Evolutionary conservation across 2,113 vertebrate species (phyloP).

Genomic region (Falcunculus frontatus): DNA sequence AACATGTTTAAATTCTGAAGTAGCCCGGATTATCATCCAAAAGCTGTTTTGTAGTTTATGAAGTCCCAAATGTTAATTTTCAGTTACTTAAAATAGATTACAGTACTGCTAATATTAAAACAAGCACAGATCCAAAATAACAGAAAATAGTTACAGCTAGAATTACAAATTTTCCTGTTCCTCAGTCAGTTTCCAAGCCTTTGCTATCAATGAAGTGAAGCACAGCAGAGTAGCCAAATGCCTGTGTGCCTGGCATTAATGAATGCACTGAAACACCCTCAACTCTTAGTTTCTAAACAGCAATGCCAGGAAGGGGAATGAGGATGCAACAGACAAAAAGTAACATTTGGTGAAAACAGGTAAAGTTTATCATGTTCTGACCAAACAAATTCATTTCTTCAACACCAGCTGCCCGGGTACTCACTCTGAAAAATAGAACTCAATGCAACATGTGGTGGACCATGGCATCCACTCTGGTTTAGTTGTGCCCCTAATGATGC

Average conservation of each 20-base stretch:
- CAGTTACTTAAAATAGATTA: neutral
- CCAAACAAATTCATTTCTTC: neutral
- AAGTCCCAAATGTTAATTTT: neutral
- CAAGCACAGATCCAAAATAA: neutral
- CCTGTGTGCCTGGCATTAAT: neutral
- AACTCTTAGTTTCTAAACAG: neutral
- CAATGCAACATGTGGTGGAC: neutral
- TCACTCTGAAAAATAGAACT: neutral
- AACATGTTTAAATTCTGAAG: neutral
- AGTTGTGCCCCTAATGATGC: neutral
- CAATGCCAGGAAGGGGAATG: neutral
- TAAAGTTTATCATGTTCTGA: neutral
- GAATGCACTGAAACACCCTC: neutral
- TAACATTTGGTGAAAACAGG: neutral
- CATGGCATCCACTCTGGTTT: neutral
- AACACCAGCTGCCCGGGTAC: neutral
- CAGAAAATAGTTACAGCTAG: neutral
- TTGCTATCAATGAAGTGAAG: neutral
- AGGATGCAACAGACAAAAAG: neutral
- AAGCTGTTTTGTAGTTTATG: neutral
- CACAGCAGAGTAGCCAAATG: neutral
- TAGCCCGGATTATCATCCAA: neutral
- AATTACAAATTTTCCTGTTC: neutral
- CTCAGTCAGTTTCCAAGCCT: neutral
- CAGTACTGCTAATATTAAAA: neutral